A percentile compares a stretch with the other conserved stretches of the same genome.
Conservation (phyloP, 2,888 invertebrate species). For the Micoletzkya japonica region DNA sequence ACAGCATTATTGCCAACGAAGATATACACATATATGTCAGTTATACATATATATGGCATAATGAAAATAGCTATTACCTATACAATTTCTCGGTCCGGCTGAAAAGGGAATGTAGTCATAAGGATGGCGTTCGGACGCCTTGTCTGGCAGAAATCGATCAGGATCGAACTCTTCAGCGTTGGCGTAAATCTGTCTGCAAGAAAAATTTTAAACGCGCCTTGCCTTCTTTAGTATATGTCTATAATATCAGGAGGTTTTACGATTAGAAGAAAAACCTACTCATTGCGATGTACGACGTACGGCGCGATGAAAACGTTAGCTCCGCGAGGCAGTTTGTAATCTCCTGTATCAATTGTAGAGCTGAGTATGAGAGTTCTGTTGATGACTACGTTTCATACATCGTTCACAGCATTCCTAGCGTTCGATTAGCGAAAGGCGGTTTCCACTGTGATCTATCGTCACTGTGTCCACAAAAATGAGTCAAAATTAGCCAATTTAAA, state of each 20-base stretch:
- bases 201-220: neutral
- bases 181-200: neutral
- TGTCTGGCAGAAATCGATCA: conserved; percentile 4
- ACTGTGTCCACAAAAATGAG: too few species aligned
- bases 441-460: too few species aligned
- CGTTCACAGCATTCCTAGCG: too few species aligned
- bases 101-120: conserved; percentile 16
- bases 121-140: neutral
- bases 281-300: conserved; percentile 12
- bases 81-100: conserved; percentile 13
- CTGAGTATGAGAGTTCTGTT: too few species aligned
- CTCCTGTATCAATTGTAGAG: too few species aligned
- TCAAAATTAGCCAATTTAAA: too few species aligned
- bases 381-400: too few species aligned
- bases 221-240: neutral
- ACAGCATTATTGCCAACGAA: too few species aligned
- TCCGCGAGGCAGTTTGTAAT: neutral
- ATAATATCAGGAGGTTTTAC: neutral
- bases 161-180: neutral
- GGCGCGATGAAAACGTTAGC: neutral
- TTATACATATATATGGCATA: neutral
- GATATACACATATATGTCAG: too few species aligned
- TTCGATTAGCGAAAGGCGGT: too few species aligned
- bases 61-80: neutral
- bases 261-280: neutral